These are phyloP conservation scores for Ecliptopera silaceata DNA, from an alignment of 2,888 invertebrate species.

Conservation along the genomic window DNA sequence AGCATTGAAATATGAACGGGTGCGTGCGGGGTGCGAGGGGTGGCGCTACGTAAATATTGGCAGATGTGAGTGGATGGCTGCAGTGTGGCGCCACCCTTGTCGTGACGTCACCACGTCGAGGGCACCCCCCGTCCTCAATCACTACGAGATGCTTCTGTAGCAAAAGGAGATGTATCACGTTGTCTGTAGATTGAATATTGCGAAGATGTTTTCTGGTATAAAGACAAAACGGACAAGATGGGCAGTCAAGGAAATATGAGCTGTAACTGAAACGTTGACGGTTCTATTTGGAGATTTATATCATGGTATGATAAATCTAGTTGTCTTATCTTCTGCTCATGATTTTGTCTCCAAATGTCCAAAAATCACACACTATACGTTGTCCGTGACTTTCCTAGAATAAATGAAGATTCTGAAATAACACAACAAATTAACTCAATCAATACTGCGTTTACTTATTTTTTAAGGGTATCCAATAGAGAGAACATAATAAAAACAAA, in stretches of 20 bases:
- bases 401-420: too few species aligned
- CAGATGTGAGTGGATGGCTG: slow-evolving; percentile 86
- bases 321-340: too few species aligned
- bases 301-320: not conserved
- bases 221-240: not conserved
- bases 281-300: not conserved
- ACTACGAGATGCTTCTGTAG: slow-evolving; percentile 1
- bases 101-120: slow-evolving; percentile 62
- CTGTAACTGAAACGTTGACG: not conserved
- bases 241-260: not conserved
- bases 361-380: too few species aligned
- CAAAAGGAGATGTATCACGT: not conserved
- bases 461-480: too few species aligned
- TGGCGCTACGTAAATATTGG: slow-evolving; percentile 85
- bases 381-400: too few species aligned
- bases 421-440: too few species aligned
- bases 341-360: not conserved
- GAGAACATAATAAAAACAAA: too few species aligned
- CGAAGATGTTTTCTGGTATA: not conserved
- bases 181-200: not conserved
- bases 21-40: slow-evolving; percentile 57
- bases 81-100: slow-evolving; percentile 62
- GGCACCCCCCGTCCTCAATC: slow-evolving; percentile 7
- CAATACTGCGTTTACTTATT: too few species aligned
- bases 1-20: slow-evolving; percentile 80